phyloP scores from a whole-genome alignment of 2,888 invertebrate genomes.

The Germaria angustata region DNA sequence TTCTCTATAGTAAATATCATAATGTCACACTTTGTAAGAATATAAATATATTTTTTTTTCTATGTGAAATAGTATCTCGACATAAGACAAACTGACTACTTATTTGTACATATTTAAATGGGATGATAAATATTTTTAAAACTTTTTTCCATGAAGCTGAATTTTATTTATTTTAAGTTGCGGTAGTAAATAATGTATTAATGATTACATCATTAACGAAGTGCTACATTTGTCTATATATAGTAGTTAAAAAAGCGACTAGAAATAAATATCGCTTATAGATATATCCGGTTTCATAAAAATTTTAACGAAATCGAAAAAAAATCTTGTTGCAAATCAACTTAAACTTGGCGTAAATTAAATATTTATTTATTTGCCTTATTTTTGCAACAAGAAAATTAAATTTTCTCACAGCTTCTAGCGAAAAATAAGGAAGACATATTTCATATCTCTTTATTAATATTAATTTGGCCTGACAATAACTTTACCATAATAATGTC shows the following conservation, averaged over 20 bases:
- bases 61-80: background rate
- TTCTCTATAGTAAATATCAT: background rate
- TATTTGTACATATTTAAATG: constrained; percentile 10
- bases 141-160: background rate
- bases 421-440: constrained; percentile 1
- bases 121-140: background rate
- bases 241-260: no score
- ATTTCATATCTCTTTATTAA: background rate
- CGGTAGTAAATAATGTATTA: no score
- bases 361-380: background rate
- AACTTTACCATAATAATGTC: constrained; percentile 23
- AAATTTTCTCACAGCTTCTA: background rate
- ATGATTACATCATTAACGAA: no score
- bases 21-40: background rate
- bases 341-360: background rate
- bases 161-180: no score
- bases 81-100: background rate
- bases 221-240: no score
- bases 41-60: background rate
- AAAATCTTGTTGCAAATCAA: no score
- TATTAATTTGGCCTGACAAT: constrained; percentile 21
- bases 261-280: no score
- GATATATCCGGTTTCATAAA: no score
- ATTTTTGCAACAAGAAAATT: background rate
- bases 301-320: no score